A percentile compares a stretch with the other conserved stretches of the same genome.
Conservation (phyloP, 92 coral and sea anemone species). For the Desmophyllum pertusum region DNA sequence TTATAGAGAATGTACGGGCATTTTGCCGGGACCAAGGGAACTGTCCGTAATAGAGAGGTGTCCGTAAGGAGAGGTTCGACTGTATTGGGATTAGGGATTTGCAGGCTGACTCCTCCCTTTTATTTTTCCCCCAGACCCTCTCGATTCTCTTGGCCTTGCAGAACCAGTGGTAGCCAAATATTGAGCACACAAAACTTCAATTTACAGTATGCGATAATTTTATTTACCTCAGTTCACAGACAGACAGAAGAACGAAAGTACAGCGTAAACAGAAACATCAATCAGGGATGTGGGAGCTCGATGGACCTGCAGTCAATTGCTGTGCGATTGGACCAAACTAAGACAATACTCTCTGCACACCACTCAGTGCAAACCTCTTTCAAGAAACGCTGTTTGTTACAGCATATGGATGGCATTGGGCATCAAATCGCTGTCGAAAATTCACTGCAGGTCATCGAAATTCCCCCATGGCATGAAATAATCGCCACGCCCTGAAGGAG, state of each 20-base stretch:
- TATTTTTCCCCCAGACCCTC: too few species aligned
- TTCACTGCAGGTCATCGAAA: neutral
- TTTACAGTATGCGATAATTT: constrained; percentile 39
- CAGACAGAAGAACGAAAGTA: constrained; percentile 21
- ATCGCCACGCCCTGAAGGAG: neutral
- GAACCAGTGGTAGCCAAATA: too few species aligned
- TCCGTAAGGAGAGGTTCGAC: too few species aligned
- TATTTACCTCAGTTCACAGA: constrained; percentile 44
- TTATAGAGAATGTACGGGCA: too few species aligned
- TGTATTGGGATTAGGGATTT: too few species aligned
- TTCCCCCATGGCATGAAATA: neutral
- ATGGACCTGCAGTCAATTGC: neutral
- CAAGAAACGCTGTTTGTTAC: neutral
- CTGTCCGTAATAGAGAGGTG: too few species aligned
- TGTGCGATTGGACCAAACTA: neutral
- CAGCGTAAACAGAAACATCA: constrained; percentile 6
- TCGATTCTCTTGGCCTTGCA: too few species aligned
- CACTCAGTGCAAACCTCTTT: neutral
- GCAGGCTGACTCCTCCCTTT: too few species aligned
- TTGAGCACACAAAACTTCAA: neutral
- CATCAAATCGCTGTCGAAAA: neutral
- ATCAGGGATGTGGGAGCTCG: neutral
- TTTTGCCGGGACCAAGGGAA: too few species aligned
- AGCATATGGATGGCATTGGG: neutral
- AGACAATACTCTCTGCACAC: neutral